Conservation (phyloP, 2,113 vertebrate species). For the Struthidea cinerea region DNA sequence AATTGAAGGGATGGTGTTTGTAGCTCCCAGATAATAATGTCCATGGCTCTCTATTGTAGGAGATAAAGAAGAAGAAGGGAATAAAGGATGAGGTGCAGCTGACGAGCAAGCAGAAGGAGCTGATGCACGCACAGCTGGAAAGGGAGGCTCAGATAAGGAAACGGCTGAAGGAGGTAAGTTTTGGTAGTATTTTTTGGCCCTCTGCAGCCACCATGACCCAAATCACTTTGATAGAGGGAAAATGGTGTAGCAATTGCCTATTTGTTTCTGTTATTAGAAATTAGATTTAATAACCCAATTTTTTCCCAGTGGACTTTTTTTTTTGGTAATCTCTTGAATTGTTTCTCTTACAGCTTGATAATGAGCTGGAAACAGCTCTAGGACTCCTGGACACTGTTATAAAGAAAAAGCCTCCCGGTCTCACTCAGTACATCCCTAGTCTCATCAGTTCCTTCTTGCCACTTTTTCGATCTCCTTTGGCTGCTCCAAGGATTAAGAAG, state of each 20-base stretch:
- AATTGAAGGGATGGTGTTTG: not conserved
- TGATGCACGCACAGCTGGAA: conserved; percentile 89
- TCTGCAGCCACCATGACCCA: not conserved
- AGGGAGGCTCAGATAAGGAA: conserved; percentile 86
- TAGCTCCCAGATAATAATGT: not conserved
- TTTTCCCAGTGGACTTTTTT: not conserved
- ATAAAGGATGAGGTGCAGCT: conserved; percentile 95
- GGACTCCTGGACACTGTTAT: conserved; percentile 82
- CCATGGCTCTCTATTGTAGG: conserved; percentile 65
- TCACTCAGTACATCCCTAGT: conserved; percentile 86
- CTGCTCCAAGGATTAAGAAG: conserved; percentile 82
- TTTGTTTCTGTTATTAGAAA: not conserved
- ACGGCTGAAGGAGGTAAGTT: conserved; percentile 78
- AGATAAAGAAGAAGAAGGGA: conserved; percentile 96
- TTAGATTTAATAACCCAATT: not conserved
- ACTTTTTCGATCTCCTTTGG: conserved; percentile 87
- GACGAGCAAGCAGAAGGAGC: conserved; percentile 94
- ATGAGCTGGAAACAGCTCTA: conserved; percentile 79
- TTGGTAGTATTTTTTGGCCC: not conserved
- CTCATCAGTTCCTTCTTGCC: conserved; percentile 85
- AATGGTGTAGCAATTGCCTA: not conserved
- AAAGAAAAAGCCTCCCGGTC: conserved; percentile 75
- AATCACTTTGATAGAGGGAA: not conserved
- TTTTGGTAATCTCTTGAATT: not conserved
- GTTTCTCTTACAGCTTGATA: conserved; percentile 79